A percentile compares a stretch with the other conserved stretches of the same genome.
Evolutionary conservation across 2,888 invertebrate species (phyloP).

Genomic region (Parnassius glacialis): DNA sequence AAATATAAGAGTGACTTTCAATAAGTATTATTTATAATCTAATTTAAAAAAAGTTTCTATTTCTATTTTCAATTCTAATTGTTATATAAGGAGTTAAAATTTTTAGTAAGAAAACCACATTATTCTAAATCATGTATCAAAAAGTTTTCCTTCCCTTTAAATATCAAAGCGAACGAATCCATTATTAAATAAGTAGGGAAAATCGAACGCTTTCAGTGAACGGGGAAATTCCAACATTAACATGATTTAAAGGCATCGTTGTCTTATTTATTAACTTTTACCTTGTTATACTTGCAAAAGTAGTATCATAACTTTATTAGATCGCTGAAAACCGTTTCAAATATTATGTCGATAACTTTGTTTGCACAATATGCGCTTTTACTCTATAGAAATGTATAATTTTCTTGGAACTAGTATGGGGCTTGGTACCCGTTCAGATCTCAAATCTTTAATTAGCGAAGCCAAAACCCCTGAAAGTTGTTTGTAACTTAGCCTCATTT

Average conservation of each 20-base stretch:
- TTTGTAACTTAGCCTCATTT: no score
- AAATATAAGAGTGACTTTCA: no score
- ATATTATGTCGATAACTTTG: no score
- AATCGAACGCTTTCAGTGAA: constrained; percentile 3
- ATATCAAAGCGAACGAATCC: constrained; percentile 13
- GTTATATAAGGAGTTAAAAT: no score
- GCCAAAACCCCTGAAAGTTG: no score
- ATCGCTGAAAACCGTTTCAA: background rate
- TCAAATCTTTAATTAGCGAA: no score
- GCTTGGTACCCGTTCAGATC: no score
- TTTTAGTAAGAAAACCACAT: background rate
- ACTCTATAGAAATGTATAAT: background rate
- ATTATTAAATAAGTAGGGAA: constrained; percentile 17
- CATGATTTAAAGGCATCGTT: constrained; percentile 17
- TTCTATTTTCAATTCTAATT: no score
- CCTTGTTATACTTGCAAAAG: constrained; percentile 9
- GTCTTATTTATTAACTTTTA: constrained; percentile 8
- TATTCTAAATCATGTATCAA: constrained; percentile 6
- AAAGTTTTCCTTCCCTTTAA: constrained; percentile 2
- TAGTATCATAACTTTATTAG: constrained; percentile 2
- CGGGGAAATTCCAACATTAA: constrained; percentile 15
- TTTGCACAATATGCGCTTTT: no score
- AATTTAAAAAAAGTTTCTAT: no score
- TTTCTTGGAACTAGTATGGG: no score
- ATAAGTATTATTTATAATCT: no score